Base-by-base conservation (phyloP, 2,797 vertebrate species). In the Ibycter americanus region DNA sequence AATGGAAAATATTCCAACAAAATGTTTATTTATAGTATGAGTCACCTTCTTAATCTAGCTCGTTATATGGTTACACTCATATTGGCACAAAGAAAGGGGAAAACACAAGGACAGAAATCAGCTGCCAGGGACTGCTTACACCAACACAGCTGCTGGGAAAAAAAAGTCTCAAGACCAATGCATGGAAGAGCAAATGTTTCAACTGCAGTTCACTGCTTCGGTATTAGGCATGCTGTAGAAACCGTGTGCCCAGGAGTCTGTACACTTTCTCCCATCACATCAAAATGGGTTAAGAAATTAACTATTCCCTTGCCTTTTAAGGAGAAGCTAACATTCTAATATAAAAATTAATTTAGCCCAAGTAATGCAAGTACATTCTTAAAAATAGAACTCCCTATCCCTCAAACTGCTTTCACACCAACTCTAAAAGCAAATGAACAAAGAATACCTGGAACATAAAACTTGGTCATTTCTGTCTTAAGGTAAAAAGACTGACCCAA, bases 201-300 rank as follows among this genome's bases (percentile, higher is more conserved):
- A 93, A 17, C 47, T 29, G 54, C 66, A 87, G 70, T 23, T 94
- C 61, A 36, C 55, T 15, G 21, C 65, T 62, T 38, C 68, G 26
- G 49, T 32, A 56, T 51, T 13, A 68, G 72, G 38, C 6, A 10
- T 1, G 29, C 78, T 21, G 32, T 65, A 79, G 42, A 65, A 22
- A 68, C 25, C 42, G 29, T 0, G 7, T 12, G 14, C 44, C 16
- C 52, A 63, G 10, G 46, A 88, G 31, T 5, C 59, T 66, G 8
- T 5, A 61, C 5, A 2, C 32, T 88, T 42, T 42, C 34, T 47
- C 42, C 32, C 19, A 4, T 3, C 0, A 0, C 4, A 36, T 19
- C 40, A 55, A 72, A 86, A 78, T 8, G 3, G 23, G n/a, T 68
- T 54, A 67, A 78, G 13, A 55, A 80, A 70, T 49, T 47, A 83